Percentiles rank a stretch among this genome's conserved stretches.
Conservation (phyloP, 64 coral and sea anemone genomes). For the Porites lutea region DNA sequence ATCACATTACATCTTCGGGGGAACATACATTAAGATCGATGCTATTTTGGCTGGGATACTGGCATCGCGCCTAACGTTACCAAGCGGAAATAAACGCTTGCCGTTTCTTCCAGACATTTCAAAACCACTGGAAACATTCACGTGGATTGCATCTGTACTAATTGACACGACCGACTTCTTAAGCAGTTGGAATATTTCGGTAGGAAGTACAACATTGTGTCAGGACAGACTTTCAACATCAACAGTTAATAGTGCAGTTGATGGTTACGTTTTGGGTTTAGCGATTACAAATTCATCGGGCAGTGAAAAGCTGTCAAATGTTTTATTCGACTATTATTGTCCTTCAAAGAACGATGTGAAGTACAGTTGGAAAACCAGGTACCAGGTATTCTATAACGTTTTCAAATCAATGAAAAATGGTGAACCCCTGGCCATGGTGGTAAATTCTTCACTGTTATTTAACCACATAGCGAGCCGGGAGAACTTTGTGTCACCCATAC, state of each 20-base stretch:
- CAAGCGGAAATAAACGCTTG: neutral
- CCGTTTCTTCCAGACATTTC: neutral
- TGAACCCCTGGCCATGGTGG: neutral
- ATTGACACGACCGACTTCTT: slow-evolving; percentile 34
- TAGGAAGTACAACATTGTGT: neutral
- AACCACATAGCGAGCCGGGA: neutral
- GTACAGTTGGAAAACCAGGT: neutral
- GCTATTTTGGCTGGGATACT: slow-evolving; percentile 67
- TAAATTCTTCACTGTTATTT: neutral
- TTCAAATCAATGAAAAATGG: neutral
- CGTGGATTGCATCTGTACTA: slow-evolving; percentile 35
- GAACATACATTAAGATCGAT: slow-evolving; percentile 31
- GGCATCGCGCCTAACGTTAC: neutral
- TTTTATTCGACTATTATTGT: slow-evolving; percentile 65
- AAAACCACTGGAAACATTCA: neutral
- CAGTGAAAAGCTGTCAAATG: slow-evolving; percentile 29
- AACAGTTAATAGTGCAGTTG: slow-evolving; percentile 50
- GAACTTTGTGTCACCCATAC: neutral
- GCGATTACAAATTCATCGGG: neutral
- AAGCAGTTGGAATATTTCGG: slow-evolving; percentile 20
- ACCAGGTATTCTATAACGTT: neutral
- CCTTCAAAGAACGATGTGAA: neutral
- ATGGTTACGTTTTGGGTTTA: slow-evolving; percentile 56
- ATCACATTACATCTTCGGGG: slow-evolving; percentile 31
- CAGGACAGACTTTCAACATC: slow-evolving; percentile 1